These are phyloP conservation scores for Glandiceps talaboti DNA, from an alignment of 53 echinoderm and acorn worm species.

Conservation along the genomic window DNA sequence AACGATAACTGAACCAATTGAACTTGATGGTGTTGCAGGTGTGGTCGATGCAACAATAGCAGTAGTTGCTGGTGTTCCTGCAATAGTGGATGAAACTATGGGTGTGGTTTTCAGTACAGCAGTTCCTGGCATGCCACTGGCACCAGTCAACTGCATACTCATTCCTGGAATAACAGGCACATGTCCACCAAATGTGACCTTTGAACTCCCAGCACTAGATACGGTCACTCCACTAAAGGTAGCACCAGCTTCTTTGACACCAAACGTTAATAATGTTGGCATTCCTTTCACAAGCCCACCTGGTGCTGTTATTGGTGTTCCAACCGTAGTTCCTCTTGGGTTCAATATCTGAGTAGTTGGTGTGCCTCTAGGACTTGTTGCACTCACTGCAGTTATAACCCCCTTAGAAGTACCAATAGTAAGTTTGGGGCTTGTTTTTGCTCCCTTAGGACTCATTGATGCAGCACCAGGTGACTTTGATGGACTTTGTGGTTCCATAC, in stretches of 20 bases:
- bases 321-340: conserved; percentile 3
- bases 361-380: neutral
- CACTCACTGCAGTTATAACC: neutral
- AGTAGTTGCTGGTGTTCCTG: neutral
- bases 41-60: neutral
- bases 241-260: neutral
- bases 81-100: neutral
- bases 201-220: neutral
- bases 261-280: neutral
- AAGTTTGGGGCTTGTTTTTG: conserved; percentile 3
- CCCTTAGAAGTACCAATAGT: neutral
- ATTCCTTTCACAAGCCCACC: neutral
- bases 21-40: neutral
- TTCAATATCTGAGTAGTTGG: neutral
- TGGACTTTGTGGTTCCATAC: conserved; percentile 35
- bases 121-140: neutral
- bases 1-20: neutral
- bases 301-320: neutral
- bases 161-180: neutral
- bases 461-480: conserved; percentile 32
- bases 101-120: neutral
- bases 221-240: neutral
- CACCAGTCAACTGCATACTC: neutral
- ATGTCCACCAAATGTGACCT: neutral
- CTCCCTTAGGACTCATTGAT: conserved; percentile 16